These are phyloP conservation scores for Nymphicus hollandicus DNA, from an alignment of 2,113 vertebrate species.

Conservation along the genomic window DNA sequence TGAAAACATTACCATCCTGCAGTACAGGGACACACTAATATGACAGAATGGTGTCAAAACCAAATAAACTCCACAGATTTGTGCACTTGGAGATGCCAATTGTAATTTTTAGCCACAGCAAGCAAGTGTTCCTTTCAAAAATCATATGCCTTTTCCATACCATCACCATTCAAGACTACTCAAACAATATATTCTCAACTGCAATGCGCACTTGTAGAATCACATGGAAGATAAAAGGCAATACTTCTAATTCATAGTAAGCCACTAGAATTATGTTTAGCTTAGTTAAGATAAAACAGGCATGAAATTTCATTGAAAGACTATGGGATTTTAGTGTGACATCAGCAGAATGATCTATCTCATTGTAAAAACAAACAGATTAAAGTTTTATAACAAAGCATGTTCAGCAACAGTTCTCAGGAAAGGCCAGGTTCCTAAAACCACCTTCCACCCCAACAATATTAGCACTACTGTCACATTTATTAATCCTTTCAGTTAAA, in stretches of 20 bases:
- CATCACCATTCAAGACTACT: neutral
- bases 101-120: neutral
- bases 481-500: neutral
- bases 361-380: neutral
- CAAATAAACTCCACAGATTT: neutral
- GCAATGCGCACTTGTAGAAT: neutral
- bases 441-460: neutral
- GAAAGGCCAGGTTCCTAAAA: neutral
- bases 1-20: fast-evolving
- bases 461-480: neutral
- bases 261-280: neutral
- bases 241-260: neutral
- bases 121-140: neutral
- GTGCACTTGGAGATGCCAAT: neutral
- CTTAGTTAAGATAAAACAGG: neutral
- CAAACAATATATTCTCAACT: neutral
- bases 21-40: neutral
- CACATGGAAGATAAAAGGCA: neutral
- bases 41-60: neutral
- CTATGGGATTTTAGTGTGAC: neutral
- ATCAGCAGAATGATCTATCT: neutral
- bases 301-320: neutral
- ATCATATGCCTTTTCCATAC: neutral
- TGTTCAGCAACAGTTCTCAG: neutral
- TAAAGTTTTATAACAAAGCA: neutral